Base-by-base conservation (phyloP, 2,113 vertebrate genomes). In the Misgurnus mizolepis region DNA sequence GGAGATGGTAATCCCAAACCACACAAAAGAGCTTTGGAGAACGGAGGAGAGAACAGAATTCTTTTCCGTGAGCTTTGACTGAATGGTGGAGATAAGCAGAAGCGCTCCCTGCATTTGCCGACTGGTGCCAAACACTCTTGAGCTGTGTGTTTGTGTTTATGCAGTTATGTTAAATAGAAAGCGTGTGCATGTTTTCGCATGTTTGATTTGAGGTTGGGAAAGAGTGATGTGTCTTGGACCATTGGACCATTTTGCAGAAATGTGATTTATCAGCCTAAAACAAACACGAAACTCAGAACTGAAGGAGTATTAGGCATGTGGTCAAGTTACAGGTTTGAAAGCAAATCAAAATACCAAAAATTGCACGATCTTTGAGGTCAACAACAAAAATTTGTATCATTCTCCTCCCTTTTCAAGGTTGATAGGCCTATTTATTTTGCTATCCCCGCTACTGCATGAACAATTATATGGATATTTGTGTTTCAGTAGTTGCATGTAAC, bases 31-130 rank as follows among this genome's bases (percentile, higher is more conserved):
- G 80, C 80, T 82, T 85, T 85, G 55, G 76, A 18, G 60, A 62
- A 82, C n/a, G 65, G 61, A 77, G 79, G 43, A 66, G 61, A 73
- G 68, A 78, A 39, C 66, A 82, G 62, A 80, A 80, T 71, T 77
- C 64, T 83, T 81, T 83, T 86, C 76, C 62, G 69, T 50, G 76
- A 77, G 82, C 76, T 40, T 76, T 49, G 71, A 79, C 77, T 82
- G 85, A 86, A 74, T 80, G 58, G 62, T 64, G 72, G 78, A 84
- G 80, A 86, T 86, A 82, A 86, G 80, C 80, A 79, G 58, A n/a
- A 56, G 50, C 70, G 7, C 78, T 34, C 15, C 5, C 74, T 43
- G 76, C 61, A 45, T 34, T 73, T 66, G 67, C n/a, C n/a, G 27
- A 10, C 72, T 53, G 27, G 41, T 50, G 58, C 60, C 18, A 61